Base-by-base conservation (phyloP, 53 echinoderm and acorn worm genomes). In the Apostichopus leukothele region DNA sequence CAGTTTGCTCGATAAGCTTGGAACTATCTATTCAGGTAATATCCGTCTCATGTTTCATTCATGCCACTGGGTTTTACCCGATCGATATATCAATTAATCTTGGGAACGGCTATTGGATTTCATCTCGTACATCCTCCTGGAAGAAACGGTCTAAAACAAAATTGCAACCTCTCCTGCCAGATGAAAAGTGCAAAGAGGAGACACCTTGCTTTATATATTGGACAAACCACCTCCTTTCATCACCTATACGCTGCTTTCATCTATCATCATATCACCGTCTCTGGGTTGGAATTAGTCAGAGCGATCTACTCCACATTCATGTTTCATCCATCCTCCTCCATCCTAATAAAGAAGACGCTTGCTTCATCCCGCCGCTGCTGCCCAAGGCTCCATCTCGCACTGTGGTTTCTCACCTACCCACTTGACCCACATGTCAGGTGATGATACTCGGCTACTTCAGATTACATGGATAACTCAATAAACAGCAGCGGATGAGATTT, bases 371-470 rank as follows among this genome's bases (percentile, higher is more conserved):
- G 4, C 71, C 71, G 3, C 71, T 18, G 71, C 18, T 19, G 20
- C 71, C 81, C 59, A 81, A 81, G 81, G 81, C 81, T 59, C 54
- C 11, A 81, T 81, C 81, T 81, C 21, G 20, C 71, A 81, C 81
- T 1, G 55, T 59, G 59, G 55, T 54, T 81, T 79, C 20, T 59
- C 81, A 81, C 81, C 81, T 81, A 54, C 8, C 59, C 11, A 57
- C 81, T 81, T 81, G 81, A 81, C 81, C 81, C 51, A 81, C 59
- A 81, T 81, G 81, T 81, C 53, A 81, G 81, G 55, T 81, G 81
- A 55, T 12, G 55, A 59, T 59, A 18, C 6, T 22, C 21, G n/a
- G 79, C 79, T 79, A 39, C 79, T 79, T 79, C 79, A 79, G 19
- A 79, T 53, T 19, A 54, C 59, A 22, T 22, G 18, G 53, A 81